Evolutionary conservation across 2,888 invertebrate genomes (phyloP), one percentile per base, ranked within the genome.

Genomic region (Zygothrica quintamaculata): DNA sequence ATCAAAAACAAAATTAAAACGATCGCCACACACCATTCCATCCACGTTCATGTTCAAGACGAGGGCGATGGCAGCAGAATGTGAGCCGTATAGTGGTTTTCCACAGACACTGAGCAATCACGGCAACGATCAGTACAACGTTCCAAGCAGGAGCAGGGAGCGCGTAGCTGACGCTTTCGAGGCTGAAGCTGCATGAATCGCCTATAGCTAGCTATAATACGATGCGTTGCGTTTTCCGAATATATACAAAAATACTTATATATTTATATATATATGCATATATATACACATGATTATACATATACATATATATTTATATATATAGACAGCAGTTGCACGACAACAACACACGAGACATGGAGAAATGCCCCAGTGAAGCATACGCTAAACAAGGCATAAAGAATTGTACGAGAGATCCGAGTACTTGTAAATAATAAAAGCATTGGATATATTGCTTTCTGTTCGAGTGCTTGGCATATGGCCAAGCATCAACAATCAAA

Each of bases 41-140:
- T 51, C 39, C 31, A 47, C 16, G 22, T 42, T 53, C 55, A 36
- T 42, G 39, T 46, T 33, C 47, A 62, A 64, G 64, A 47, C 57
- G 70, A 52, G 47, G 33, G 36, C 70, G 56, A 56, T 37, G 48
- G 46, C 57, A 39, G 58, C 15, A 37, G 70, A 81, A 84, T 69
- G 78, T 71, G 87, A 87, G 69, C 74, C 82, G 77, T 84, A 84
- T 87, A 84, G 77, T 82, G 85, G 82, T 78, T 84, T 84, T 78
- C 82, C 78, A 87, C 67, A 65, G 56, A 65, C 42, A 62, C 33
- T 12, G 26, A 56, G 31, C 39, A 34, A 46, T 42, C 44, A 56
- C 47, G 55, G 40, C 60, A n/a, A 33, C 59, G 62, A 59, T 71
- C 52, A 39, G 36, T 48, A 22, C 18, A 43, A 62, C 47, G 48